Percentiles rank a stretch among this genome's conserved stretches.
These are phyloP conservation scores for Hirundichthys speculiger DNA, from an alignment of 2,113 vertebrate genomes.

Conservation along the genomic window DNA sequence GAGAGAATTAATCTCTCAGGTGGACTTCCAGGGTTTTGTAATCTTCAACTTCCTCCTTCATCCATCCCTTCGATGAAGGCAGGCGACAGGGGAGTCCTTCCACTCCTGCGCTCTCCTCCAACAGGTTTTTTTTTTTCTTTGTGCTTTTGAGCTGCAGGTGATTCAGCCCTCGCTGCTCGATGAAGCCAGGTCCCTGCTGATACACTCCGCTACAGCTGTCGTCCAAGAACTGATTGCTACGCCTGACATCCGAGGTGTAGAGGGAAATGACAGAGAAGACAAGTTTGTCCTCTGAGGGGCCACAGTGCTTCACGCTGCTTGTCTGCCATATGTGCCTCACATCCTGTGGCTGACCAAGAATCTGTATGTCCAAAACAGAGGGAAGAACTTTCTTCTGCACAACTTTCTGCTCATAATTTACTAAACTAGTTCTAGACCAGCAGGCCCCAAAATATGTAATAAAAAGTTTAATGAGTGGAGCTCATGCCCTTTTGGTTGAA, in stretches of 20 bases:
- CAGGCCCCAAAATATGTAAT: neutral
- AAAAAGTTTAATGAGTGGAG: neutral
- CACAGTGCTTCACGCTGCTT: constrained; percentile 1
- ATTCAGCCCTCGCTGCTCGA: constrained; percentile 4
- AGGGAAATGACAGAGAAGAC: constrained; percentile 8
- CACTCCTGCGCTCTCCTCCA: constrained; percentile 3
- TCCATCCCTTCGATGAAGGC: constrained; percentile 1
- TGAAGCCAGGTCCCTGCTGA: constrained; percentile 10
- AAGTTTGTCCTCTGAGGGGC: constrained; percentile 8
- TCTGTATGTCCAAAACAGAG: neutral
- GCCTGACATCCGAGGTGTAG: constrained; percentile 23
- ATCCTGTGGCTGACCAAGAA: constrained; percentile 3
- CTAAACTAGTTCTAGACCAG: neutral
- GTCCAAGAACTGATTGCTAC: constrained; percentile 11
- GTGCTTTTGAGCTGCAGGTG: constrained; percentile 25
- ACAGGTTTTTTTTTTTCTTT: constrained; percentile 5
- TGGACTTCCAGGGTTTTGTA: constrained; percentile 5
- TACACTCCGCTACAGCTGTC: constrained; percentile 8
- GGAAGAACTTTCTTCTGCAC: neutral
- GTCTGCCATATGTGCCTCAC: constrained; percentile 4
- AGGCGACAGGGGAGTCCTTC: neutral
- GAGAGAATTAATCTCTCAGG: constrained; percentile 8
- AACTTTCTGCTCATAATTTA: neutral
- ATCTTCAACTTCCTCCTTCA: neutral
- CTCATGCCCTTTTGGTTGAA: neutral